phyloP scores from a whole-genome alignment of 92 coral and sea anemone species.

The Porites rus region DNA sequence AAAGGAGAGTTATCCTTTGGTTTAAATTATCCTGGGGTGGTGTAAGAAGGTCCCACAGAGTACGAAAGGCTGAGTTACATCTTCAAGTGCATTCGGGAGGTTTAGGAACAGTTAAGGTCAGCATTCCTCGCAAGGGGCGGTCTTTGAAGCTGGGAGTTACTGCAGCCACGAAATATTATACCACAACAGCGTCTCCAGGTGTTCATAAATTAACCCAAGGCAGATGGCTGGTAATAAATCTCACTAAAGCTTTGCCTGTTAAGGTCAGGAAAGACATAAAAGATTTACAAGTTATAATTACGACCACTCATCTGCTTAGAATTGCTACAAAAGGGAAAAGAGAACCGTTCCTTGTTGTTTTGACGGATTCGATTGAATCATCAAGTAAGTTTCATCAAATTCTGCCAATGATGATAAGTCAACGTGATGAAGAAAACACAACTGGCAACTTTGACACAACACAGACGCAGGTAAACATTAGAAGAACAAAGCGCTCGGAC shows the following conservation, averaged over 20 bases:
- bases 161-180: not conserved
- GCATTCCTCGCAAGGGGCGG: slow-evolving; percentile 11
- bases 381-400: not conserved
- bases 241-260: slow-evolving; percentile 11
- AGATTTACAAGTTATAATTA: slow-evolving; percentile 2
- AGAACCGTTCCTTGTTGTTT: slow-evolving; percentile 51
- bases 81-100: slow-evolving; percentile 19
- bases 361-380: not conserved
- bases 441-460: not conserved
- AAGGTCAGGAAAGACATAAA: slow-evolving; percentile 4
- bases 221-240: slow-evolving; percentile 44
- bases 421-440: not conserved
- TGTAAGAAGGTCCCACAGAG: not conserved
- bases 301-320: slow-evolving; percentile 1
- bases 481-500: slow-evolving; percentile 33
- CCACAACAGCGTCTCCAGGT: slow-evolving; percentile 27
- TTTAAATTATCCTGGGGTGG: slow-evolving; percentile 33
- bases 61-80: slow-evolving; percentile 31
- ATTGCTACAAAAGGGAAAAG: slow-evolving; percentile 36
- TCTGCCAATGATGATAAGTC: slow-evolving; percentile 12
- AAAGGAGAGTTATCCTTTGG: not conserved
- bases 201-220: slow-evolving; percentile 26
- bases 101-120: slow-evolving; percentile 9
- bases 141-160: not conserved
- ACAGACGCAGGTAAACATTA: not conserved